Base-by-base conservation (phyloP, 2,888 invertebrate species). In the Scaeva pyrastri region DNA sequence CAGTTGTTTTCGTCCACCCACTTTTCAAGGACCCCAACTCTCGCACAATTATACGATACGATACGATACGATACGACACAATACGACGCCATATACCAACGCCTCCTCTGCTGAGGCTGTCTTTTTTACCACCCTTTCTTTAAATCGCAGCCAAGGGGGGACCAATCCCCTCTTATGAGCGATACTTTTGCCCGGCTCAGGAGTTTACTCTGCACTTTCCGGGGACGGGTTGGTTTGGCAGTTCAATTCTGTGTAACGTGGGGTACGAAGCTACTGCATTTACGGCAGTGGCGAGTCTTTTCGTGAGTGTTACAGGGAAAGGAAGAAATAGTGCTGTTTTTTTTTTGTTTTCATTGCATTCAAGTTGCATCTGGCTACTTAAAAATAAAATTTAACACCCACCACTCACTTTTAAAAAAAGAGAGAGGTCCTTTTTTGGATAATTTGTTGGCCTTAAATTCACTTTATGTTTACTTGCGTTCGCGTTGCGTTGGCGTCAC, bases 121-220 rank as follows among this genome's bases (percentile, higher is more conserved):
- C 86, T 55, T 71, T 39, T 60, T 72, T 31, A 19, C 58, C 41
- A 70, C 55, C 70, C 70, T 39, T 31, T 50, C 36, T 23, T 58
- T n/a, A n/a, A 4, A 14, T 36, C 19, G n/a, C 26, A 55, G 2
- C 12, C 23, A 21, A 50, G 70, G 62, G 64, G 64, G 23, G 56
- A 52, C 50, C 41, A 77, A 60, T 73, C 58, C 78, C 55, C 62
- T 78, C 70, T 78, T 58, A 66, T 73, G 45, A 60, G 60, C 76
- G 76, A 78, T 84, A 68, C 72, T 60, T 41, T 43, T 71, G 64
- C 71, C 82, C 77, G 74, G 71, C 74, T 86, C 86, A 66, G 82
- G 86, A 82, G 86, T 82, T 41, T 82, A 86, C 86, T 86, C 77
- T 71, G 82, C 82, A 77, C 82, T 82, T 86, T 82, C 52, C 64